Percentiles rank a stretch among this genome's conserved stretches.
phyloP scores from a whole-genome alignment of 1,140 invertebrate genomes.

The Panagrolaimus sp. region DNA sequence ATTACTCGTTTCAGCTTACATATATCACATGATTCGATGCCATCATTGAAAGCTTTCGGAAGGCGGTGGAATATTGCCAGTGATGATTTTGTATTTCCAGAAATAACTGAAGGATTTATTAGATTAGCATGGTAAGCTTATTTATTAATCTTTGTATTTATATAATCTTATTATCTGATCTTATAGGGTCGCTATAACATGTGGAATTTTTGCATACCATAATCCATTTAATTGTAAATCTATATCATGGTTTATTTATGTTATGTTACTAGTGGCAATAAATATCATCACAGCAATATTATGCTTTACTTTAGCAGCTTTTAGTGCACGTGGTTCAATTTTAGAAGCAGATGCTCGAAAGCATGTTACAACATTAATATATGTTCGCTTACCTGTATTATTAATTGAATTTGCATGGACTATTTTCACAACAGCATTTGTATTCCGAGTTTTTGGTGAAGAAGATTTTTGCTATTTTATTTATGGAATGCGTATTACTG shows the following conservation, averaged over 20 bases:
- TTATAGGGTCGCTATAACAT: slow-evolving; percentile 36
- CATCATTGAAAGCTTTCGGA: slow-evolving; percentile 46
- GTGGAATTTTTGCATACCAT: slow-evolving; percentile 47
- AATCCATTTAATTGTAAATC: slow-evolving; percentile 41
- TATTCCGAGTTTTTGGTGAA: slow-evolving; percentile 42
- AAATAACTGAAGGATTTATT: slow-evolving; percentile 44
- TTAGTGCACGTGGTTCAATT: slow-evolving; percentile 48
- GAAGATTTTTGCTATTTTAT: slow-evolving; percentile 24
- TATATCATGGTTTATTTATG: slow-evolving; percentile 28
- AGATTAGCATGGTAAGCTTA: slow-evolving; percentile 43
- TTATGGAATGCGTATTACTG: slow-evolving; percentile 30
- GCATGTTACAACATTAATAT: slow-evolving; percentile 40
- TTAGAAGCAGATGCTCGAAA: slow-evolving; percentile 37
- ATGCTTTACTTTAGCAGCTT: slow-evolving; percentile 28
- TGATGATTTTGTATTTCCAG: slow-evolving; percentile 52
- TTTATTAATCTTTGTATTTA: background rate
- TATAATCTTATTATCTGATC: slow-evolving; percentile 9
- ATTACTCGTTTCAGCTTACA: background rate
- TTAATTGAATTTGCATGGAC: slow-evolving; percentile 48
- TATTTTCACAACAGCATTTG: slow-evolving; percentile 31
- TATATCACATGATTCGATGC: slow-evolving; percentile 30
- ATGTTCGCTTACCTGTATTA: slow-evolving; percentile 51
- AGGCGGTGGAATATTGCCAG: slow-evolving; percentile 48
- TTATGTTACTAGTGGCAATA: slow-evolving; percentile 32
- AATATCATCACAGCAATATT: slow-evolving; percentile 38